Percentiles rank a stretch among this genome's conserved stretches.
phyloP scores from a whole-genome alignment of 1,140 invertebrate genomes.

The Bombus turneri region DNA sequence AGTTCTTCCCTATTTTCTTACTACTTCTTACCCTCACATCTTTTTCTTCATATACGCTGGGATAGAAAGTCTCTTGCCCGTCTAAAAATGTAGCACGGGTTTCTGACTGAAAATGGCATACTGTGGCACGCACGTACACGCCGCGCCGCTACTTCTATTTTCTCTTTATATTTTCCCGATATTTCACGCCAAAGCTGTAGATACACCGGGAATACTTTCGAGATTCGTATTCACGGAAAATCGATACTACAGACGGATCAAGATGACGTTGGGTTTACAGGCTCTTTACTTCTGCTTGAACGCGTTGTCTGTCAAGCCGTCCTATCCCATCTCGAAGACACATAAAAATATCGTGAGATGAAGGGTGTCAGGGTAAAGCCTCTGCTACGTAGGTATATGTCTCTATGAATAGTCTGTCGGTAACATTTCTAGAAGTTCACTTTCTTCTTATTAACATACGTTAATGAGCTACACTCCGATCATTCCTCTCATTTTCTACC shows the following conservation, averaged over 20 bases:
- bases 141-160: constrained; percentile 34
- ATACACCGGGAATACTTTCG: constrained; percentile 43
- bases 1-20: not conserved
- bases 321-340: constrained; percentile 47
- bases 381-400: not conserved
- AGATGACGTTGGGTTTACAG: constrained; percentile 51
- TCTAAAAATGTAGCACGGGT: constrained; percentile 15
- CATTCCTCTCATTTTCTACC: not conserved
- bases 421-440: not conserved
- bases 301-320: constrained; percentile 49
- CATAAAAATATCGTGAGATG: constrained; percentile 48
- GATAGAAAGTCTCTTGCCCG: not conserved
- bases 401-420: not conserved
- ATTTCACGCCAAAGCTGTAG: constrained; percentile 40
- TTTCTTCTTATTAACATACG: constrained; percentile 24
- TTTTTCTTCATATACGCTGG: not conserved
- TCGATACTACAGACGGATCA: constrained; percentile 51
- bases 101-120: constrained; percentile 18
- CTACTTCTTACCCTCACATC: not conserved
- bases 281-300: constrained; percentile 43
- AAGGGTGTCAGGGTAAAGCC: constrained; percentile 15
- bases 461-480: not conserved
- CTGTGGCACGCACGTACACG: not conserved
- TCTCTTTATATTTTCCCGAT: constrained; percentile 42
- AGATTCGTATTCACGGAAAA: constrained; percentile 51